phyloP scores from a whole-genome alignment of 2,888 invertebrate genomes.

The Trachelus iudaicus region DNA sequence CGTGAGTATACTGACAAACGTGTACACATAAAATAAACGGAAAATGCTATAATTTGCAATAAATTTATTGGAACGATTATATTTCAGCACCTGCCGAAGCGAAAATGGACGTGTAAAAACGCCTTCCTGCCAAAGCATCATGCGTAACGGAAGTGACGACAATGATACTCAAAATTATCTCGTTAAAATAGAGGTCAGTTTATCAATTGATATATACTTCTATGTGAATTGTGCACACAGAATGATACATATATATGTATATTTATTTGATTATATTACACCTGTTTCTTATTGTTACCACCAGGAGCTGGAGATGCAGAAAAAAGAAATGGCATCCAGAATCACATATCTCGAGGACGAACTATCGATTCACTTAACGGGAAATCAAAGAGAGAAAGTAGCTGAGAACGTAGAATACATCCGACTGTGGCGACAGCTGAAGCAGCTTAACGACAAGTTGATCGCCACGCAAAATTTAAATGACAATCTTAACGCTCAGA shows the following conservation, averaged over 20 bases:
- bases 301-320: slow-evolving; percentile 52
- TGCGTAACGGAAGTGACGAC: slow-evolving; percentile 35
- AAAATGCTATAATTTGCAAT: not conserved
- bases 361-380: slow-evolving; percentile 36
- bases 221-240: not conserved
- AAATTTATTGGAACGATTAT: slow-evolving; percentile 6
- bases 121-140: slow-evolving; percentile 41
- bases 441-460: slow-evolving; percentile 55
- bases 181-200: slow-evolving; percentile 47
- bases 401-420: slow-evolving; percentile 62
- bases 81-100: slow-evolving; percentile 56
- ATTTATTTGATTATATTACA: not conserved
- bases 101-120: slow-evolving; percentile 51
- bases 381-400: slow-evolving; percentile 52
- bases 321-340: slow-evolving; percentile 43
- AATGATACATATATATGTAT: not conserved
- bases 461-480: slow-evolving; percentile 42
- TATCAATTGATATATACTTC: not conserved
- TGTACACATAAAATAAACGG: not conserved
- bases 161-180: slow-evolving; percentile 38
- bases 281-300: not conserved
- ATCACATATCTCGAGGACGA: slow-evolving; percentile 52
- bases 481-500: slow-evolving; percentile 43
- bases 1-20: slow-evolving; percentile 38
- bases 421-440: slow-evolving; percentile 57